Conservation (phyloP, 2,797 vertebrate genomes). For the Tangara arthus region DNA sequence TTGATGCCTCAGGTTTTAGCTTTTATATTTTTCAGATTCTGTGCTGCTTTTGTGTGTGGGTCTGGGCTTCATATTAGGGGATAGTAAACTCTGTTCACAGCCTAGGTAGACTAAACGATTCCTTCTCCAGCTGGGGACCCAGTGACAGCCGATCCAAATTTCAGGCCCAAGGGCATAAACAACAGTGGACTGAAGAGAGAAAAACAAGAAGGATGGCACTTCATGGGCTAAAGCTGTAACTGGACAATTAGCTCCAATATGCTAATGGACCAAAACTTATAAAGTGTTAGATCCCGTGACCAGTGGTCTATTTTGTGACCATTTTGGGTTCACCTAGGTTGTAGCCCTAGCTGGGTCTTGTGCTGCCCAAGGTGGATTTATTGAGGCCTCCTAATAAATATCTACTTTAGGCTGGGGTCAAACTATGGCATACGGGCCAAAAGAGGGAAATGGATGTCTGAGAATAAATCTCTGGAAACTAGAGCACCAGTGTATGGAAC, state of each 20-base stretch:
- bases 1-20: background rate
- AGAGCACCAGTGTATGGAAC: background rate
- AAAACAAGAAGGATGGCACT: background rate
- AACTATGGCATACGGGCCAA: background rate
- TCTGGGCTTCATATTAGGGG: background rate
- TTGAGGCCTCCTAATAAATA: too few relatives aligned
- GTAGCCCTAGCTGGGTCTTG: too few relatives aligned
- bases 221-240: background rate
- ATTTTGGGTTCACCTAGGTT: background rate
- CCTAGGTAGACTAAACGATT: background rate
- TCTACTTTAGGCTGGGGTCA: background rate
- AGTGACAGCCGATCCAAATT: background rate
- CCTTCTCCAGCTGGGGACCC: background rate
- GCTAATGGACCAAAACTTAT: background rate
- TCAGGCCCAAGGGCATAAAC: background rate
- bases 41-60: background rate
- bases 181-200: background rate
- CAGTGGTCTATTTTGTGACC: background rate
- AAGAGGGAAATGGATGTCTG: background rate
- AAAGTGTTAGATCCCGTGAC: background rate
- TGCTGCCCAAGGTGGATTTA: too few relatives aligned
- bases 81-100: background rate
- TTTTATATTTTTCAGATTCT: background rate
- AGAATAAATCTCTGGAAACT: background rate
- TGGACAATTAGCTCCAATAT: background rate